Evolutionary conservation across 2,888 invertebrate species (phyloP).

Genomic region (Polia nebulosa): DNA sequence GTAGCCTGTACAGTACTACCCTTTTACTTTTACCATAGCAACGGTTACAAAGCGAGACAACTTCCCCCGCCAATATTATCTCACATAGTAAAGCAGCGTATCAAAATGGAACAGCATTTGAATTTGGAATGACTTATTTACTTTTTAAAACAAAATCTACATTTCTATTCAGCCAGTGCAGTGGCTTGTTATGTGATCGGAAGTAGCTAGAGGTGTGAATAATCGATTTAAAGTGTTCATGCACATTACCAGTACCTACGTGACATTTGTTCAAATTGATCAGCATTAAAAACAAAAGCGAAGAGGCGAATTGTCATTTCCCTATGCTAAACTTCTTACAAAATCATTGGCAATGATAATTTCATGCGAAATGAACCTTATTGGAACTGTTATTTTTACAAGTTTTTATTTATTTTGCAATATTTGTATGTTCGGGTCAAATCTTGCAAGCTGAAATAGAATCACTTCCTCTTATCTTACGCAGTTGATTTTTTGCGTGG

Average conservation of each 20-base stretch:
- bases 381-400: neutral
- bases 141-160: neutral
- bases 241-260: slow-evolving; percentile 42
- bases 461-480: too few relatives aligned
- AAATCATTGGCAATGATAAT: slow-evolving; percentile 17
- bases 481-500: too few relatives aligned
- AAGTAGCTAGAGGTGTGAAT: slow-evolving; percentile 48
- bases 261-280: slow-evolving; percentile 49
- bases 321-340: neutral
- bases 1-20: too few relatives aligned
- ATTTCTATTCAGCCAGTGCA: slow-evolving; percentile 35
- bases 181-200: slow-evolving; percentile 43
- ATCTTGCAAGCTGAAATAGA: too few relatives aligned
- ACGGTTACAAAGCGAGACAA: too few relatives aligned
- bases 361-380: neutral
- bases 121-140: slow-evolving; percentile 33
- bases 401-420: too few relatives aligned
- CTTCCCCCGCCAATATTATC: neutral
- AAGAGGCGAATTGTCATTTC: slow-evolving; percentile 11
- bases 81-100: slow-evolving; percentile 1
- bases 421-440: too few relatives aligned
- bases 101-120: slow-evolving; percentile 21
- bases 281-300: slow-evolving; percentile 14
- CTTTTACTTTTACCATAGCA: too few relatives aligned
- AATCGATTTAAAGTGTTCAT: slow-evolving; percentile 29